These are phyloP conservation scores for Corynorhinus townsendii DNA, from an alignment of 2,113 vertebrate genomes.

Conservation along the genomic window DNA sequence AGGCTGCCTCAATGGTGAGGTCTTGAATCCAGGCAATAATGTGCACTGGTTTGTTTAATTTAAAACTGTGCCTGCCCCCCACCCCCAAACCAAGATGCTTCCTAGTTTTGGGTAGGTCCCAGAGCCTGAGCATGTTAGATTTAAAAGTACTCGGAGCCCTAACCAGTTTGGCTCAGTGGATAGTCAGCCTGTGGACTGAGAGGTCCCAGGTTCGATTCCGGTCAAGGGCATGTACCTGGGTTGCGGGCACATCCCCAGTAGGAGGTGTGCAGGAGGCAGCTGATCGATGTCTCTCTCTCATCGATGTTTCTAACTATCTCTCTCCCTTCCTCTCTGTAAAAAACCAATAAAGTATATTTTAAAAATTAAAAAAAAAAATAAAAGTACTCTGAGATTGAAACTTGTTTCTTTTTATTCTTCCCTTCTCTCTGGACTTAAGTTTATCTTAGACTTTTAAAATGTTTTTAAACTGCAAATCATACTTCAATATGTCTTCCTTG, in stretches of 20 bases:
- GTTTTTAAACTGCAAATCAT: background rate
- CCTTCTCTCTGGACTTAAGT: background rate
- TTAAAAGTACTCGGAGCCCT: background rate
- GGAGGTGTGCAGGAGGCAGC: too few species aligned
- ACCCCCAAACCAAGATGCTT: background rate
- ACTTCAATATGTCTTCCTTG: background rate
- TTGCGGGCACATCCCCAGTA: too few species aligned
- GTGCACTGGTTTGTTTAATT: background rate
- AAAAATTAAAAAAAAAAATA: too few species aligned
- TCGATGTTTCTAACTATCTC: too few species aligned
- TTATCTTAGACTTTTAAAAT: background rate
- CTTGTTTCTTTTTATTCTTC: slow-evolving; percentile 13
- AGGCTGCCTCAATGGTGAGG: background rate
- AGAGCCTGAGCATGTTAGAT: background rate
- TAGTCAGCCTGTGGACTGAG: too few species aligned
- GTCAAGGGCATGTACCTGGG: too few species aligned
- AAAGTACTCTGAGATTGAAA: background rate
- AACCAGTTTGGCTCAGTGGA: too few species aligned
- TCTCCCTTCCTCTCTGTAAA: too few species aligned
- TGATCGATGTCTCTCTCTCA: too few species aligned
- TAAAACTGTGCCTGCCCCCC: background rate
- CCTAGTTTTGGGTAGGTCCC: background rate
- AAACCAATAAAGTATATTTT: too few species aligned
- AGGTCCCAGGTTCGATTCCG: too few species aligned
- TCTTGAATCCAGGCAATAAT: background rate